phyloP scores from a whole-genome alignment of 64 coral and sea anemone species.

The Catalaphyllia jardinei region DNA sequence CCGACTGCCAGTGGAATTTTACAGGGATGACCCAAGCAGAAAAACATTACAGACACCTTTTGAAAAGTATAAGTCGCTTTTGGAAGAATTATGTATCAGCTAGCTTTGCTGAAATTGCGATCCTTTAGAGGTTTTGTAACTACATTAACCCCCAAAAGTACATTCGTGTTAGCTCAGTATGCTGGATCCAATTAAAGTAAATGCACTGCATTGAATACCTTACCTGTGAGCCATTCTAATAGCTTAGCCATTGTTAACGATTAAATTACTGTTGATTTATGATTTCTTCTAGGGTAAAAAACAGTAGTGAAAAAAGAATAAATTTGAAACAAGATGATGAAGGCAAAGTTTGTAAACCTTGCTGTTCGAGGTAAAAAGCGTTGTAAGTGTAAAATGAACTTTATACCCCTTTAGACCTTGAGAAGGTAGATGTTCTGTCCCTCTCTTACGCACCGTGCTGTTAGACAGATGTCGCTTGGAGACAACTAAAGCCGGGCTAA shows the following conservation, averaged over 20 bases:
- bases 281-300: slow-evolving; percentile 5
- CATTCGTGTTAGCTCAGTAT: not conserved
- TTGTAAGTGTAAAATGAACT: no score
- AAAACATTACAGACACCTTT: not conserved
- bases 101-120: not conserved
- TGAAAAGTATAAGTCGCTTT: no score
- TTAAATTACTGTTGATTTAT: slow-evolving; percentile 39
- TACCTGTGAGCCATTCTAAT: not conserved
- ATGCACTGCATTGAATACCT: not conserved
- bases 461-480: not conserved
- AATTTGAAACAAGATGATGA: not conserved
- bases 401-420: no score
- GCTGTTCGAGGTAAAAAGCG: no score
- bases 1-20: not conserved
- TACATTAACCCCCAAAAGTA: not conserved
- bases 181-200: not conserved
- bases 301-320: not conserved
- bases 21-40: not conserved
- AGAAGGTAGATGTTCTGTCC: no score
- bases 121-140: not conserved
- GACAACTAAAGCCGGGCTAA: not conserved
- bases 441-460: not conserved
- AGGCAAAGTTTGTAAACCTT: no score
- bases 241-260: not conserved
- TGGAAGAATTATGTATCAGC: not conserved